Evolutionary conservation across 2,113 vertebrate species (phyloP).

Genomic region (Suncus etruscus): DNA sequence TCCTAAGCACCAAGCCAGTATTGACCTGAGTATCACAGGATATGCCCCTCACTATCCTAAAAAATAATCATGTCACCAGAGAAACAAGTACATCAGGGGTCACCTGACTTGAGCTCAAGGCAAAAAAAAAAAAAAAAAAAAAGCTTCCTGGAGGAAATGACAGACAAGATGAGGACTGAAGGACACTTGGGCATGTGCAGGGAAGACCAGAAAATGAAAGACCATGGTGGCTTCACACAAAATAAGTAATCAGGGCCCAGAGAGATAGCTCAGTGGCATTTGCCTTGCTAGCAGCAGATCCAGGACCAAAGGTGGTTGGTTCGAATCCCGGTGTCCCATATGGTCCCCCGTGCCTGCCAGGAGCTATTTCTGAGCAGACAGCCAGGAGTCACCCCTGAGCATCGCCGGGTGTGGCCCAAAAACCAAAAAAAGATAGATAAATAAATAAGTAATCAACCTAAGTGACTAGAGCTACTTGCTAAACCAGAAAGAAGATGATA

Average conservation of each 20-base stretch:
- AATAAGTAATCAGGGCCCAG: background rate
- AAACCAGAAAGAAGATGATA: background rate
- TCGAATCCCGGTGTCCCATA: too few relatives aligned
- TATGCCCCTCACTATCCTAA: too few relatives aligned
- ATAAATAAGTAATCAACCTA: background rate
- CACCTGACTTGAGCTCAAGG: background rate
- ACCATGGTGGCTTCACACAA: background rate
- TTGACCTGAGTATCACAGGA: too few relatives aligned
- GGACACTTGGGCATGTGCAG: background rate
- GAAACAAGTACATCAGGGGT: background rate
- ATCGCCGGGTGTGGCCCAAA: too few relatives aligned
- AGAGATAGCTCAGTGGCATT: too few relatives aligned
- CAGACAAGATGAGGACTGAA: background rate
- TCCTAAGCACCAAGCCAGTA: too few relatives aligned
- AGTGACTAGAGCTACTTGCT: background rate
- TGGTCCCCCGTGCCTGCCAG: too few relatives aligned
- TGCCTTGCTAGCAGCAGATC: too few relatives aligned
- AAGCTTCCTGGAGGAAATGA: background rate
- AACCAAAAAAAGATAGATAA: too few relatives aligned
- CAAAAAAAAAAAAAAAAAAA: background rate
- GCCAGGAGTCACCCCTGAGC: too few relatives aligned
- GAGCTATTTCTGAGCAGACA: too few relatives aligned
- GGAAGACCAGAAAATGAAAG: background rate
- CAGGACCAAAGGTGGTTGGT: too few relatives aligned
- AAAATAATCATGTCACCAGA: background rate